Evolutionary conservation across 1,140 invertebrate species (phyloP), one percentile per base, ranked within the genome.

Genomic region (Drosophila malerkotliana): DNA sequence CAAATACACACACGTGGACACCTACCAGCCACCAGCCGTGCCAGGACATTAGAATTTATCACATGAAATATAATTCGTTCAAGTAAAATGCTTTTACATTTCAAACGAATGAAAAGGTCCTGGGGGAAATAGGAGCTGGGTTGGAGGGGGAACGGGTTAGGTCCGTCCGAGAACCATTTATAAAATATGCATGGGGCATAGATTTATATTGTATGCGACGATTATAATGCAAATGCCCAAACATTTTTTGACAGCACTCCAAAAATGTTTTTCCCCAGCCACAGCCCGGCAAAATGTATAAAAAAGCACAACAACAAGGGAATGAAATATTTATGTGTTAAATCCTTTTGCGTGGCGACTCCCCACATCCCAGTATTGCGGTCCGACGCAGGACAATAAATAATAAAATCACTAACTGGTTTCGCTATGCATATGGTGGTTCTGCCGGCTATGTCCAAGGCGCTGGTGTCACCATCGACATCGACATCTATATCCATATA

Each of bases 151-250:
- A 53, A 37, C 0, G 44, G 67, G 64, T 45, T 59, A 45, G 28
- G 66, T 21, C 30, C 37, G 37, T 21, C 28, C 48, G 44, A 45
- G 54, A 41, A 53, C 49, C 63, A 58, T 73, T 77, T 58, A 69
- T 81, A 82, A 87, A 82, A 85, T 85, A 85, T 85, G 59, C 75
- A 88, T 68, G 57, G 64, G 55, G 72, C 77, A 82, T 72, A 82
- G 83, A 85, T 87, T 85, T 82, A 87, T 85, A 56, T 82, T 76
- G 78, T 79, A 62, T 79, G 51, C 48, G 56, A 53, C 82, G 82
- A 88, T 85, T 85, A 87, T 87, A 87, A 85, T 85, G 83, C 82
- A 85, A 85, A 88, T 85, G 55, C 59, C 74, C 52, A 73, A 82
- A 72, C 75, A 81, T 63, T 87, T 85, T 85, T 68, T 87, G 82